Conservation (phyloP, 2,888 invertebrate species). For the Erebia epiphron region DNA sequence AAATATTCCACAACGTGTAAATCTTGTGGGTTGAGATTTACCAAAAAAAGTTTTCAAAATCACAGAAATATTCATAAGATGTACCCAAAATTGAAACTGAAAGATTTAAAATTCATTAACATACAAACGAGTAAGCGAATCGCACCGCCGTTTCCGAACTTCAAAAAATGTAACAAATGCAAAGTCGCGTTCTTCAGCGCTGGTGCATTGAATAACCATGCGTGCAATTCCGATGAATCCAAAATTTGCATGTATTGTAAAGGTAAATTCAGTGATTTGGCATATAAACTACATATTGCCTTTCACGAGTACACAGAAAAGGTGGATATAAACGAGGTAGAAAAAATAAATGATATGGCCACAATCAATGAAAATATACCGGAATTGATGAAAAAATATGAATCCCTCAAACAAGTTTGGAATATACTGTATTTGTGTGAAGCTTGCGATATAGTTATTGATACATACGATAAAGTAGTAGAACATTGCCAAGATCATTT, state of each 20-base stretch:
- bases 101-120: constrained; percentile 46
- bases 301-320: constrained; percentile 46
- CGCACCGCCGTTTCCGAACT: constrained; percentile 44
- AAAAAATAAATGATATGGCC: background rate
- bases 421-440: constrained; percentile 57
- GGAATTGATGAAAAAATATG: constrained; percentile 55
- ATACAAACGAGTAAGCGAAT: constrained; percentile 41
- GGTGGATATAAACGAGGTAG: background rate
- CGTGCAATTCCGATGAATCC: constrained; percentile 27
- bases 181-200: constrained; percentile 44
- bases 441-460: constrained; percentile 50
- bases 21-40: constrained; percentile 51
- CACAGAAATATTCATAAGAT: constrained; percentile 42
- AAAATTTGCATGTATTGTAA: constrained; percentile 35
- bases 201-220: constrained; percentile 27
- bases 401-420: constrained; percentile 54
- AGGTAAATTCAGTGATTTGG: constrained; percentile 42
- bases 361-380: constrained; percentile 38
- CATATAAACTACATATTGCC: constrained; percentile 48
- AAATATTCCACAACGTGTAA: constrained; percentile 42
- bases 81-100: constrained; percentile 38
- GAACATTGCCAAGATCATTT: constrained; percentile 58
- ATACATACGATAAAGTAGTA: constrained; percentile 57
- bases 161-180: constrained; percentile 49
- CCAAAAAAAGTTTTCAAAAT: background rate